Conservation (phyloP, 2,888 invertebrate species). For the Carpatolechia fugitivella region DNA sequence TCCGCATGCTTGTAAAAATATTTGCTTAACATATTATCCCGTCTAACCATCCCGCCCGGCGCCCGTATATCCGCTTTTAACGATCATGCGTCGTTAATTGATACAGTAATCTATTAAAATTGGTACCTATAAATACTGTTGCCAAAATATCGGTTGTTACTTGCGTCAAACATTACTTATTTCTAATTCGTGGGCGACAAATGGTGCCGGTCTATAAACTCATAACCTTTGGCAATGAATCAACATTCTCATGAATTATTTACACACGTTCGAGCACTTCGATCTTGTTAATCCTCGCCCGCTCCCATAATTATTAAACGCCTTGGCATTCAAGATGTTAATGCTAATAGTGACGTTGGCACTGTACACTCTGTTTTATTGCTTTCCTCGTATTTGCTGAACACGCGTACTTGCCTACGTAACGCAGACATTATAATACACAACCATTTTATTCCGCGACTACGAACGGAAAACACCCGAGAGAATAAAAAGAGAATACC, state of each 20-base stretch:
- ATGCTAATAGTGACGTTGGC: constrained; percentile 16
- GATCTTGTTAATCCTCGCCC: constrained; percentile 39
- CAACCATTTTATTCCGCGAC: constrained; percentile 35
- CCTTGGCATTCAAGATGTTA: constrained; percentile 19
- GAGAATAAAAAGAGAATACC: constrained; percentile 46
- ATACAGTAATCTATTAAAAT: background rate
- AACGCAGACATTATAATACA: constrained; percentile 23
- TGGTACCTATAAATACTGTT: background rate
- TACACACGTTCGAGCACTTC: constrained; percentile 40
- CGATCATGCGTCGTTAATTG: background rate
- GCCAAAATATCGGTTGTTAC: background rate
- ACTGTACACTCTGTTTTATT: constrained; percentile 22
- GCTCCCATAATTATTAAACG: constrained; percentile 29
- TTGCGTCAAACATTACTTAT: constrained; percentile 4
- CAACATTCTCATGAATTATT: constrained; percentile 61
- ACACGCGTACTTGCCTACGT: constrained; percentile 25
- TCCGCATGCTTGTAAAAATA: constrained; percentile 1
- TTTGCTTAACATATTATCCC: constrained; percentile 6
- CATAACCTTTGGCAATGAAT: constrained; percentile 52
- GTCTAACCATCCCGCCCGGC: background rate
- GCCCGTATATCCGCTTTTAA: background rate
- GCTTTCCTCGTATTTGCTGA: constrained; percentile 20
- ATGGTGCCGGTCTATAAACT: constrained; percentile 4
- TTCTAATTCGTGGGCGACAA: background rate
- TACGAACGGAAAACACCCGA: constrained; percentile 41